Evolutionary conservation across 2,113 vertebrate species (phyloP), one percentile per base, ranked within the genome.

Genomic region (Phycodurus eques): DNA sequence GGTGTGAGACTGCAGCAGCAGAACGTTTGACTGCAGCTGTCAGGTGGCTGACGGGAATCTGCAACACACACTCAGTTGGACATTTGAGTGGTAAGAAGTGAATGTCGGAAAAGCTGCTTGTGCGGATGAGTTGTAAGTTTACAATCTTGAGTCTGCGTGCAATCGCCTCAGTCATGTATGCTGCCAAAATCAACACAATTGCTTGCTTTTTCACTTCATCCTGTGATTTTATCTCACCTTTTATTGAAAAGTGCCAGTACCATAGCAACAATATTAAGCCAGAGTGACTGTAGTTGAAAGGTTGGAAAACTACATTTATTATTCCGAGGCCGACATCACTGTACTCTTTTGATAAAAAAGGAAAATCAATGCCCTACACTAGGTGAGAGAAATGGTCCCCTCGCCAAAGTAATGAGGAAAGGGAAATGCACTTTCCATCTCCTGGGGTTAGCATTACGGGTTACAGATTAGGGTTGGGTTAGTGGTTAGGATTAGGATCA

Each of bases 11-110:
- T 31, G 59, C 72, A 62, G 71, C 73, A 68, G 70, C 56, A 73
- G 46, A 75, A 73, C 33, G 20, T 20, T 44, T 20, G 49, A 57
- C 76, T 72, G 44, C 42, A 64, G 70, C 78, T 89, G 86, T 87
- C 81, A 89, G 75, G 61, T 76, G 59, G 67, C 17, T 90, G 86
- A 89, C 88, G 85, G 82, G 80, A 86, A 85, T 81, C 81, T 82
- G 84, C 72, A 31, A 76, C 65, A 63, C 17, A 3, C 74, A 78
- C 70, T 53, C 20, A 6, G 35, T 83, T 84, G 72, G 72, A 84
- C 67, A 72, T 68, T 70, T 87, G 73, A 86, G 72, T 78, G 70
- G 67, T 17, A 15, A 14, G 68, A 71, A 68, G 15, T 73, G 67
- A 88, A 68, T 69, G 47, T 71, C 71, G 63, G 27, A 14, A 22